Base-by-base conservation (phyloP, 2,113 vertebrate genomes). In the Pelmatolapia mariae region DNA sequence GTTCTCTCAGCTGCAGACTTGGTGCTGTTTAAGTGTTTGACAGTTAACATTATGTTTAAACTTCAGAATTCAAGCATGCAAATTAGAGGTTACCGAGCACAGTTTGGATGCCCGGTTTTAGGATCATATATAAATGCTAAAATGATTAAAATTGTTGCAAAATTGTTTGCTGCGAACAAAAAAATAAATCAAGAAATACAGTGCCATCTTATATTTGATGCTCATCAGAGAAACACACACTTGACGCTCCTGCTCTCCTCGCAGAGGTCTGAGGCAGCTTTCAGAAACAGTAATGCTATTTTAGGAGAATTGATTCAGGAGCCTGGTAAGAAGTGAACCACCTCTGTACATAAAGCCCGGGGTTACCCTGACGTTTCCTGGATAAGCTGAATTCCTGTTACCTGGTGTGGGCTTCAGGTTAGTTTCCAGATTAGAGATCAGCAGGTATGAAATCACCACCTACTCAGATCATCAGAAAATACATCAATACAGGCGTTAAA, bases 111-210 rank as follows among this genome's bases (percentile, higher is more conserved):
- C 10, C 26, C 15, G 0, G 26, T 61, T 31, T 61, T 8, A 59
- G 26, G 26, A 59, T 59, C 5, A 6, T 10, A 18, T 59, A 31
- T 59, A 59, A 31, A 31, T 59, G 15, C 56, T 59, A 31, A 18
- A 59, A 59, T 59, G 56, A 59, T 31, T 59, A 1, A 31, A 18
- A 59, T 2, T 59, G 1, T 31, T 10, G 56, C 0, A 0, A 59
- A 59, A 1, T 31, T 31, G 31, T 31, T 31, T 31, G 31, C 6
- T 2, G 6, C 31, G 2, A 31, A 31, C 31, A 31, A 31, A 31
- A 31, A 31, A 31, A 31, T 31, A 6, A 31, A 31, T 31, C 31
- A 31, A 31, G 31, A 31, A 31, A 31, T 6, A 31, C 31, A 31
- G 2, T 31, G 6, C 31, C 31, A 10, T 59, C 56, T 1, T 59